Evolutionary conservation across 1,140 invertebrate genomes (phyloP), one percentile per base, ranked within the genome.

Genomic region (Microplitis demolitor): DNA sequence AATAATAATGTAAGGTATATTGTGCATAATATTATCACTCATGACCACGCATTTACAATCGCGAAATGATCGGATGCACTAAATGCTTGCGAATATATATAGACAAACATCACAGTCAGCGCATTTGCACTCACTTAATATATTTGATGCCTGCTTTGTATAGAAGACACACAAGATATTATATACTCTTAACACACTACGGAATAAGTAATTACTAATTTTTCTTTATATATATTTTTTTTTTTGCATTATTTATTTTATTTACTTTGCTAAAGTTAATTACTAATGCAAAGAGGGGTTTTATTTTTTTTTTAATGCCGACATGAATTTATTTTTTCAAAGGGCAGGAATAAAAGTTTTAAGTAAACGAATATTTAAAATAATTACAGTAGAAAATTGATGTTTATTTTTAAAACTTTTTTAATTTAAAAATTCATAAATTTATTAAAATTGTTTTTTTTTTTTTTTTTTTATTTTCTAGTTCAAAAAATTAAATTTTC

Each of bases 111-210:
- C 67, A 64, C 67, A 53, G 58, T 61, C 34, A 14, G 66, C 71
- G 68, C 66, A 68, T 8, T 9, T 68, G 66, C 71, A 69, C 31
- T 73, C 60, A 37, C 33, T 66, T 33, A 24, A 39, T 67, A 67
- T 34, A 13, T 31, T 58, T 4, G 14, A 35, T 37, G 53, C 53
- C 53, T 56, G 53, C 53, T 16, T 56, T 56, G 24, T 24, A 24
- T 24, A 24, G 8, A 24, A 58, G 4, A 58, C 16, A 58, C 14
- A 9, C 9, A 24, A 24, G 9, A 34, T 24, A 24, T 11, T 13
- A 54, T 14, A 5, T 54, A 54, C n/a, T 5, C 4, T 54, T 11
- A n/a, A 11, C 8, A 54, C 53, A 54, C 5, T 14, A 54, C 53
- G n/a, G n/a, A 24, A 54, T 14, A 50, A 24, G 24, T 24, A 39